Conservation (phyloP, 2,888 invertebrate genomes). For the Eumerus sabulonum region DNA sequence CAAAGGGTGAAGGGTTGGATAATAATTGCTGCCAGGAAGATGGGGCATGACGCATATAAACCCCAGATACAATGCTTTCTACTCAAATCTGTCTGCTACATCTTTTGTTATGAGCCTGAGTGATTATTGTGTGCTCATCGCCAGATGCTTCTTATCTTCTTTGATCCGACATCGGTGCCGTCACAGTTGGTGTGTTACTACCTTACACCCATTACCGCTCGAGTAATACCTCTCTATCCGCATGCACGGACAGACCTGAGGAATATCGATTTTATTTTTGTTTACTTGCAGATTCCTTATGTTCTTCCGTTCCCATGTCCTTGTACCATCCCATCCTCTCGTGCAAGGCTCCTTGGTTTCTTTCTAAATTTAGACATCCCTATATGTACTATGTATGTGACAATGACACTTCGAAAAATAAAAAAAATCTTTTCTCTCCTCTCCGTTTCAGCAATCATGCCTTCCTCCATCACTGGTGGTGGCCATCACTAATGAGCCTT, state of each 20-base stretch:
- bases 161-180: no score
- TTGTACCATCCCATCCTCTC: no score
- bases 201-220: constrained; percentile 13
- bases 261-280: constrained; percentile 48
- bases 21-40: constrained; percentile 32
- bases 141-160: constrained; percentile 34
- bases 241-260: constrained; percentile 15
- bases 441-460: constrained; percentile 49
- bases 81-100: constrained; percentile 40
- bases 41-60: constrained; percentile 30
- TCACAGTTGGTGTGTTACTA: constrained; percentile 11
- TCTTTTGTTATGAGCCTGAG: constrained; percentile 14
- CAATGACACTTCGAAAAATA: constrained; percentile 12
- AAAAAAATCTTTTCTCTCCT: constrained; percentile 10
- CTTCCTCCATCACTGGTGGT: constrained; percentile 14
- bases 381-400: constrained; percentile 1
- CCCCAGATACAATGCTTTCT: constrained; percentile 51
- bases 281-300: neutral
- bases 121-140: constrained; percentile 21
- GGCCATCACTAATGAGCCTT: constrained; percentile 37
- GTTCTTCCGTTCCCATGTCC: no score
- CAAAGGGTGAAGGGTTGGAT: constrained; percentile 47
- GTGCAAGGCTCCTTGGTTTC: constrained; percentile 23
- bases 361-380: constrained; percentile 9
- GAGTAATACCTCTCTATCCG: constrained; percentile 14